Evolutionary conservation across 35 echinoderm and acorn worm genomes (phyloP).

Genomic region (Diadema setosum): DNA sequence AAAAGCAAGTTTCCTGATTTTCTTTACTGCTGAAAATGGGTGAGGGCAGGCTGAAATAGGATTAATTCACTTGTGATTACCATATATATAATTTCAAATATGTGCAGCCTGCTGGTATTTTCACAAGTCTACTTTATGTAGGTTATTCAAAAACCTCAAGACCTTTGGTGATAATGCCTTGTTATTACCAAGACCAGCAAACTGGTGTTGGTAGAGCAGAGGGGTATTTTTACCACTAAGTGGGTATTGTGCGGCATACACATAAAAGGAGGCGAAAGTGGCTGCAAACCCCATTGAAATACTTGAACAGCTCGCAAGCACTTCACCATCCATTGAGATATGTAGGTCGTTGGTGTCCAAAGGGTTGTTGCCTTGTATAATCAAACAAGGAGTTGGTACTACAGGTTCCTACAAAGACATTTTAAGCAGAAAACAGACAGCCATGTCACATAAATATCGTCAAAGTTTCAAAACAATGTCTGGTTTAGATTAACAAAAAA

Average conservation of each 20-base stretch:
- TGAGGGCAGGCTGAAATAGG: not conserved
- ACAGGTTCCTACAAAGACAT: not conserved
- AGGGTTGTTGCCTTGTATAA: not conserved
- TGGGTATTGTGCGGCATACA: not conserved
- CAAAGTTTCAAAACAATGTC: not conserved
- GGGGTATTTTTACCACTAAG: not conserved
- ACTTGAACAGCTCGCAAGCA: not conserved
- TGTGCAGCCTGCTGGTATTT: not conserved
- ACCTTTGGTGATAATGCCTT: not conserved
- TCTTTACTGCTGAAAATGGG: not conserved
- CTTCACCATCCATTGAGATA: not conserved
- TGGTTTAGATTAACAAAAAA: not conserved
- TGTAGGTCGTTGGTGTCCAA: not conserved
- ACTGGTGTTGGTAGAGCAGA: not conserved
- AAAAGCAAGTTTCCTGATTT: not conserved
- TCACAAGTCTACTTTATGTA: not conserved
- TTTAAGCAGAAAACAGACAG: not conserved
- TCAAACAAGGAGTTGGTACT: not conserved
- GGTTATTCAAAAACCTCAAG: not conserved
- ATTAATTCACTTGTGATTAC: not conserved
- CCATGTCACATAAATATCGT: not conserved
- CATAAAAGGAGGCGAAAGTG: not conserved
- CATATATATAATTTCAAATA: not conserved
- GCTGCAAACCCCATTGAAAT: not conserved
- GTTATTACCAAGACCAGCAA: not conserved